Conservation (phyloP, 1,140 invertebrate genomes). For the Caenorhabditis elegans region WBcel235 BX284606.5:9850501-9851000, state of each 20-base stretch:
- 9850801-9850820: constrained; percentile 45
- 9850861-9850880: constrained; percentile 39
- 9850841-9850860: constrained; percentile 32
- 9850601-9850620: constrained; percentile 36
- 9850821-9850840: constrained; percentile 45
- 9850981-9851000: background rate
- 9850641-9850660: no score
- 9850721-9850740: constrained; percentile 32
- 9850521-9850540: constrained; percentile 6
- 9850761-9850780: constrained; percentile 37
- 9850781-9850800: constrained; percentile 43
- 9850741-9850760: constrained; percentile 39
- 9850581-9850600: background rate
- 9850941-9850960: constrained; percentile 12
- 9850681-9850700: constrained; percentile 39
- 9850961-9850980: constrained; percentile 28
- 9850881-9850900: constrained; percentile 38
- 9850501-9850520: constrained; percentile 27
- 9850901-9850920: constrained; percentile 37
- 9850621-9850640: constrained; percentile 23
- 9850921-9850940: constrained; percentile 34
- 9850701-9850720: constrained; percentile 32
- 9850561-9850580: constrained; percentile 1
- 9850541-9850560: background rate
- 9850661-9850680: background rate